phyloP scores from a whole-genome alignment of 2,888 invertebrate species.

The Gari tellinella region DNA sequence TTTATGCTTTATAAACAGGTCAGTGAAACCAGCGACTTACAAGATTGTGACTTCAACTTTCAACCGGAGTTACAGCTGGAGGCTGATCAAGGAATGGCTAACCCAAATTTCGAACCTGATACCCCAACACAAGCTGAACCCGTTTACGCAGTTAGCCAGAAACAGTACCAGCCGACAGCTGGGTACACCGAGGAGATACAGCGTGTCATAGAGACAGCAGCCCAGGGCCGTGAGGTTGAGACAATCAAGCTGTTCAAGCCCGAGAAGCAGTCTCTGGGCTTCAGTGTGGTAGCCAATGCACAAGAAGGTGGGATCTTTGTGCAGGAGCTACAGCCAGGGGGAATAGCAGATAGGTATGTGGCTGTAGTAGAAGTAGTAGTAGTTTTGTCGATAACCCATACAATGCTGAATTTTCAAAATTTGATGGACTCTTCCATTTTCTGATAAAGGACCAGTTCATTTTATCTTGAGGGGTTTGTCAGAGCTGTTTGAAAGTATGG shows the following conservation, averaged over 20 bases:
- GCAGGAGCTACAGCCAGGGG: conserved; percentile 88
- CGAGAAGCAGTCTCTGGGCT: conserved; percentile 89
- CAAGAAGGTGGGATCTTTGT: conserved; percentile 89
- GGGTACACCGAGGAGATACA: conserved; percentile 74
- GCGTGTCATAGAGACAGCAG: conserved; percentile 86
- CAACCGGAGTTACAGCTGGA: conserved; percentile 86
- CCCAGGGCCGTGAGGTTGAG: conserved; percentile 87
- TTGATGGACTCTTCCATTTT: too few relatives aligned
- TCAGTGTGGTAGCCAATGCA: conserved; percentile 88
- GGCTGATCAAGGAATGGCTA: conserved; percentile 20
- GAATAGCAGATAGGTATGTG: conserved; percentile 88
- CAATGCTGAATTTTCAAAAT: too few relatives aligned
- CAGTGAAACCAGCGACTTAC: conserved; percentile 41
- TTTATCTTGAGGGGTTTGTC: too few relatives aligned
- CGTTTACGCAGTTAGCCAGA: conserved; percentile 2
- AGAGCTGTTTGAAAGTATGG: too few relatives aligned
- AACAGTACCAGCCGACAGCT: conserved; percentile 58
- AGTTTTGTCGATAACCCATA: too few relatives aligned
- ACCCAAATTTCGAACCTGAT: conserved; percentile 57
- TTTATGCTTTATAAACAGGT: conserved; percentile 34
- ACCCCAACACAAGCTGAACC: conserved; percentile 5
- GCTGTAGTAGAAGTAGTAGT: too few relatives aligned
- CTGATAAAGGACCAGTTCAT: too few relatives aligned
- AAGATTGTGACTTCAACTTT: conserved; percentile 93
- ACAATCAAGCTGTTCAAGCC: conserved; percentile 88